Conservation (phyloP, 2,113 vertebrate species). For the Oreocharis arfaki region DNA sequence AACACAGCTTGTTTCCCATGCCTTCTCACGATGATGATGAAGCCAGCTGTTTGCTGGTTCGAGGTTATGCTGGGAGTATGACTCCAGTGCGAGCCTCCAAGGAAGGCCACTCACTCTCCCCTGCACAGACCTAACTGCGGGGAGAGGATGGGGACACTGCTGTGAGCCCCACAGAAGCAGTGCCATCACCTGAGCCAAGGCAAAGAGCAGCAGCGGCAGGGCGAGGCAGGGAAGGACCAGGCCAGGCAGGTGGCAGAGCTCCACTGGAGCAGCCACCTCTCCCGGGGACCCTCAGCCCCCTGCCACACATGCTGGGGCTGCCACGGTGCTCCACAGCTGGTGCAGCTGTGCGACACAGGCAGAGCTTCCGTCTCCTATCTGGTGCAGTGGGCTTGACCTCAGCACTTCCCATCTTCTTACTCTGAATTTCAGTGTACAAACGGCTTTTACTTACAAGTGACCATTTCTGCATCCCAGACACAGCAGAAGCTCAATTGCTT, state of each 20-base stretch:
- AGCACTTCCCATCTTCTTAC: neutral
- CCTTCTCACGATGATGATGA: neutral
- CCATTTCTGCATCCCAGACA: neutral
- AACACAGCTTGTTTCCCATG: neutral
- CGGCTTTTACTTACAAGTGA: neutral
- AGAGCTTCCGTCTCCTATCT: neutral
- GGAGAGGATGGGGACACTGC: accelerated
- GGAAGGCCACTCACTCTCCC: neutral
- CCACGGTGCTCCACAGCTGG: accelerated
- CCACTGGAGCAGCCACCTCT: neutral
- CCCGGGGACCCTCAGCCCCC: neutral
- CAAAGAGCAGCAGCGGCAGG: neutral
- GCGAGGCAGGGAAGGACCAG: neutral
- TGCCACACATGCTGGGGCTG: neutral
- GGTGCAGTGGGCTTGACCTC: neutral
- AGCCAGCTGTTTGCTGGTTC: neutral
- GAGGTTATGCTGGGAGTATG: neutral
- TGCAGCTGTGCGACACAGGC: accelerated
- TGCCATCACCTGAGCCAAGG: neutral
- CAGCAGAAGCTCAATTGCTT: neutral
- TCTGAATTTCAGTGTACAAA: neutral
- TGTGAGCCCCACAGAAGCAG: neutral
- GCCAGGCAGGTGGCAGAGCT: neutral
- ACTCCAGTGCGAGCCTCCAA: neutral
- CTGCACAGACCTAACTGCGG: neutral